Evolutionary conservation across 2,888 invertebrate genomes (phyloP).

Genomic region (Tetragnatha montana): DNA sequence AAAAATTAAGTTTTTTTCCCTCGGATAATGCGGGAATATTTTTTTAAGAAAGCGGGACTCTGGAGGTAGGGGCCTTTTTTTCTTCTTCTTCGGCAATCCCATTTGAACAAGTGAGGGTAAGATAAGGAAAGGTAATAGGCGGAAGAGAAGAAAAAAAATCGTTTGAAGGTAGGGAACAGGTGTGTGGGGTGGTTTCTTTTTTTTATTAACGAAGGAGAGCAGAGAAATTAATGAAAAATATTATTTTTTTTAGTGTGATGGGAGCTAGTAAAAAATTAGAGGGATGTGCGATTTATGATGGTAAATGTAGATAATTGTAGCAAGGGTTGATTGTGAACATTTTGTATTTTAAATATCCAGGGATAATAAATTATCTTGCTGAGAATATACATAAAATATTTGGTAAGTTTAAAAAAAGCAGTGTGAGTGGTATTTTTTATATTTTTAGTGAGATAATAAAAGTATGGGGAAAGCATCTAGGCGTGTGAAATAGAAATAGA

Average conservation of each 20-base stretch:
- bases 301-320: not conserved
- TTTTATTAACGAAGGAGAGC: not conserved
- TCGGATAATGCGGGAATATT: constrained; percentile 10
- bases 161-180: not conserved
- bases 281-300: not conserved
- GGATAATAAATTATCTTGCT: no score
- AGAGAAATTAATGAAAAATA: not conserved
- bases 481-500: no score
- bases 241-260: not conserved
- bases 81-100: not conserved
- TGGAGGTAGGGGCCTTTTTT: not conserved
- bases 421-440: no score
- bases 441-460: no score
- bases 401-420: no score
- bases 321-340: no score
- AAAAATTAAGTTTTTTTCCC: constrained; percentile 14
- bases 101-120: not conserved
- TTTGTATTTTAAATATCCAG: no score
- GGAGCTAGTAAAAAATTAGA: not conserved
- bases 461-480: no score
- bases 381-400: no score
- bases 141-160: not conserved
- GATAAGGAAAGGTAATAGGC: not conserved
- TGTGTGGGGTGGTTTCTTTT: not conserved
- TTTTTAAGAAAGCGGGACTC: not conserved